These are phyloP conservation scores for Amphibalanus amphitrite DNA, from an alignment of 1,140 invertebrate species.

Conservation along the genomic window DNA sequence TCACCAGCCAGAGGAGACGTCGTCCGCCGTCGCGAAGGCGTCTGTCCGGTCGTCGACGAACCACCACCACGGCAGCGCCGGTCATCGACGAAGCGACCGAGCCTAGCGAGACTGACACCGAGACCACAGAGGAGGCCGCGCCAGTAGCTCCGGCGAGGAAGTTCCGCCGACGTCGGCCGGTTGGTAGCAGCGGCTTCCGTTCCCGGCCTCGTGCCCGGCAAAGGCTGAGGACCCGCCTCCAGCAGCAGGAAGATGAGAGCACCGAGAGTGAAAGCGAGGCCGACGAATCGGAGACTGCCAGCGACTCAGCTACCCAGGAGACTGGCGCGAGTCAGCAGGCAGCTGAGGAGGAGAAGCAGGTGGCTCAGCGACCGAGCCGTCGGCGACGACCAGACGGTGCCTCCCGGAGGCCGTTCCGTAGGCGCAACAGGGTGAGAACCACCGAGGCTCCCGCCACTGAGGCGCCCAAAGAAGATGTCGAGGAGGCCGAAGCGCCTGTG, in stretches of 20 bases:
- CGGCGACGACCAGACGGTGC: too few species aligned
- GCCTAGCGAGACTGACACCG: neutral
- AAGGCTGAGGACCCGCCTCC: neutral
- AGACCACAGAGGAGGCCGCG: neutral
- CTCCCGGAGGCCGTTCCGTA: neutral
- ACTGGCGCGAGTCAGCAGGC: too few species aligned
- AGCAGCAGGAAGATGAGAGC: neutral
- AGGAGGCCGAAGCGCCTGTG: too few species aligned
- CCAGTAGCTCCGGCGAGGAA: too few species aligned
- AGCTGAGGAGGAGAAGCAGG: neutral
- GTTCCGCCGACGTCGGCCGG: neutral
- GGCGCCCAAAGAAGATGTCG: too few species aligned
- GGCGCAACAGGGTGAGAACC: neutral
- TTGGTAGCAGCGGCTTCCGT: neutral
- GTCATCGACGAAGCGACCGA: neutral
- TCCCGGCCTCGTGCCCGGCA: neutral
- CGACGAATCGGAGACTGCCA: too few species aligned
- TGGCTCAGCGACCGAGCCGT: neutral
- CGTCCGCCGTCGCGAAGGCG: neutral
- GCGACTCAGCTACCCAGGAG: too few species aligned
- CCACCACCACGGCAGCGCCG: neutral
- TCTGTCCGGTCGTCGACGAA: neutral
- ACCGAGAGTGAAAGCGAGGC: too few species aligned
- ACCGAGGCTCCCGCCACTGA: neutral
- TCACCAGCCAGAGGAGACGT: neutral